Evolutionary conservation across 2,113 vertebrate species (phyloP).

Genomic region (Uropsilus gracilis): DNA sequence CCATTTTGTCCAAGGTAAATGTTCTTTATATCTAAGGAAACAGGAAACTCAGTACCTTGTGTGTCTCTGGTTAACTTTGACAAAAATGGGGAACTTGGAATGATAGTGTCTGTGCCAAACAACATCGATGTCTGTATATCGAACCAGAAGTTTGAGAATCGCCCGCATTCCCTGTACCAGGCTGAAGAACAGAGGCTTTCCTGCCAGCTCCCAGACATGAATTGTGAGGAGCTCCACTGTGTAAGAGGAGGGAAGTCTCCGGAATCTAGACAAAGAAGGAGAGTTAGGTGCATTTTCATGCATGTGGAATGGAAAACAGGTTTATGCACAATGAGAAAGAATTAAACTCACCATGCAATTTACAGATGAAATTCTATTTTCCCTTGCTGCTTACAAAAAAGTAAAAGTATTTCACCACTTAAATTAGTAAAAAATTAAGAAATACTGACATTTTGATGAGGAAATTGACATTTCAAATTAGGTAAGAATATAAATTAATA

Average conservation of each 20-base stretch:
- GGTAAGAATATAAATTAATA: neutral
- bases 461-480: neutral
- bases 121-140: slow-evolving; percentile 13
- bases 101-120: slow-evolving; percentile 64
- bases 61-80: slow-evolving; percentile 70
- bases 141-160: slow-evolving; percentile 58
- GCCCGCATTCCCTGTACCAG: slow-evolving; percentile 60
- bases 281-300: neutral
- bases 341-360: neutral
- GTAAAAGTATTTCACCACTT: neutral
- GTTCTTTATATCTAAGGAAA: neutral
- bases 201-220: slow-evolving; percentile 57
- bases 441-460: neutral
- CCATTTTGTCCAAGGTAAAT: too few relatives aligned
- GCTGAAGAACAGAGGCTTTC: slow-evolving; percentile 64
- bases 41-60: slow-evolving; percentile 56
- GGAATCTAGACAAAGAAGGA: slow-evolving; percentile 60
- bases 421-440: neutral
- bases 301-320: slow-evolving; percentile 23
- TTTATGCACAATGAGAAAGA: slow-evolving; percentile 55
- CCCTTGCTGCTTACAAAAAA: neutral
- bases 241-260: slow-evolving; percentile 69
- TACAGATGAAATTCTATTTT: slow-evolving; percentile 23
- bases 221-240: slow-evolving; percentile 56
- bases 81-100: slow-evolving; percentile 57